A percentile compares a stretch with the other conserved stretches of the same genome.
Conservation (phyloP, 2,888 invertebrate species). For the Drosophila monieri region DNA sequence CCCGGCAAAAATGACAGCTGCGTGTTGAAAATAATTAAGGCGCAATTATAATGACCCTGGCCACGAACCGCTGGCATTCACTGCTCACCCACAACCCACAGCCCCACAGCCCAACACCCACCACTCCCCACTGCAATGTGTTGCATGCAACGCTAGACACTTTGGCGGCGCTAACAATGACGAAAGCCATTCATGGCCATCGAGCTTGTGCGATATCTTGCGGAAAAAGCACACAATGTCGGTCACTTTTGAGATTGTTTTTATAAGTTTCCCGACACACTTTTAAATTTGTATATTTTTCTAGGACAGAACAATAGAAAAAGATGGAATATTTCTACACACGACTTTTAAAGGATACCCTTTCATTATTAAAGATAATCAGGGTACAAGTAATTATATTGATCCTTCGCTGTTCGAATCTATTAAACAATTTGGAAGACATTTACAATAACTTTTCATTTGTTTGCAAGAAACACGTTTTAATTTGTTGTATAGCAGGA, state of each 20-base stretch:
- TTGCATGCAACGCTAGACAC: conserved; percentile 64
- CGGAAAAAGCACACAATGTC: conserved; percentile 3
- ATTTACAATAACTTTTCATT: neutral
- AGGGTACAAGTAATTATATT: no score
- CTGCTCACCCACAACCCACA: neutral
- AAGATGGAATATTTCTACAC: no score
- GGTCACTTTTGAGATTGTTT: conserved; percentile 9
- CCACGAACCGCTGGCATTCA: conserved; percentile 12
- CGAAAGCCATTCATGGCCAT: conserved; percentile 45
- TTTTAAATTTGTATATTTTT: neutral
- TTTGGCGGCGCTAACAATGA: conserved; percentile 49
- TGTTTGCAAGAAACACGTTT: conserved; percentile 40
- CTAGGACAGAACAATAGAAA: neutral
- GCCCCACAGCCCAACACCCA: conserved; percentile 11
- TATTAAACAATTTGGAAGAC: neutral
- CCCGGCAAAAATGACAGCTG: conserved; percentile 68
- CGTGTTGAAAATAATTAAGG: conserved; percentile 73
- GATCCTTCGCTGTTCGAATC: neutral
- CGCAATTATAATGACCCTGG: conserved; percentile 60
- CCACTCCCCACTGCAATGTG: conserved; percentile 56
- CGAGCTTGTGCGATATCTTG: conserved; percentile 27
- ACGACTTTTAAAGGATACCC: no score
- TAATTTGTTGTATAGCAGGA: conserved; percentile 26
- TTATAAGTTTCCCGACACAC: neutral
- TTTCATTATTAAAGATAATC: no score